Evolutionary conservation across 1,140 invertebrate genomes (phyloP).

Genomic region (Cardiocondyla obscurior): DNA sequence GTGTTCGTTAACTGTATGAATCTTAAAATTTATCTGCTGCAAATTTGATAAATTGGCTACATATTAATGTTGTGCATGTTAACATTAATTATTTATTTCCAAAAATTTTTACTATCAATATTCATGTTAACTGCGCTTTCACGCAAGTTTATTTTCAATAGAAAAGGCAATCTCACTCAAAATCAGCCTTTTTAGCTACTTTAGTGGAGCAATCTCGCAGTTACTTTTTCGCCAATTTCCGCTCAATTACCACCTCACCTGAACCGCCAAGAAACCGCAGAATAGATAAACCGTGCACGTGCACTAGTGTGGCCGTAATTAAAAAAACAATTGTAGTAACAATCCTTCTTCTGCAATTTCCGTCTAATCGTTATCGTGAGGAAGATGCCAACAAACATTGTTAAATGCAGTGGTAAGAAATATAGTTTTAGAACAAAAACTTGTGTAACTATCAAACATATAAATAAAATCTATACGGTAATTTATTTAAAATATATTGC

Average conservation of each 20-base stretch:
- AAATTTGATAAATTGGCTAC: background rate
- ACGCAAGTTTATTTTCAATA: background rate
- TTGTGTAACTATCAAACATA: background rate
- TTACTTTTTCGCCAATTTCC: conserved; percentile 57
- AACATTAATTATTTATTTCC: background rate
- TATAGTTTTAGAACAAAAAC: background rate
- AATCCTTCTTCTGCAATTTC: conserved; percentile 57
- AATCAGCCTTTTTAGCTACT: background rate
- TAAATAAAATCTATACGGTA: background rate
- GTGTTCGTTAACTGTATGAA: conserved; percentile 23
- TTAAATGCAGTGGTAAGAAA: background rate
- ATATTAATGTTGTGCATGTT: background rate
- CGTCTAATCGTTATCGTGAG: conserved; percentile 13
- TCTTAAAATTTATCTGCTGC: conserved; percentile 31
- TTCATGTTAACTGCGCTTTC: background rate
- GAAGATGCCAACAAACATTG: conserved; percentile 25
- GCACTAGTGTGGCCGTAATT: conserved; percentile 28
- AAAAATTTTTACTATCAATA: background rate
- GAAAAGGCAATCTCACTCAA: background rate
- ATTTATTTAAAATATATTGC: background rate
- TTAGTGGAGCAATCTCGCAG: conserved; percentile 6
- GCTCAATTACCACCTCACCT: conserved; percentile 28
- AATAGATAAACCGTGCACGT: conserved; percentile 26
- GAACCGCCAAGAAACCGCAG: conserved; percentile 23
- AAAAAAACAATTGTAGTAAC: conserved; percentile 42